Conservation (phyloP, 2,797 vertebrate species). For the Morelia viridis region DNA sequence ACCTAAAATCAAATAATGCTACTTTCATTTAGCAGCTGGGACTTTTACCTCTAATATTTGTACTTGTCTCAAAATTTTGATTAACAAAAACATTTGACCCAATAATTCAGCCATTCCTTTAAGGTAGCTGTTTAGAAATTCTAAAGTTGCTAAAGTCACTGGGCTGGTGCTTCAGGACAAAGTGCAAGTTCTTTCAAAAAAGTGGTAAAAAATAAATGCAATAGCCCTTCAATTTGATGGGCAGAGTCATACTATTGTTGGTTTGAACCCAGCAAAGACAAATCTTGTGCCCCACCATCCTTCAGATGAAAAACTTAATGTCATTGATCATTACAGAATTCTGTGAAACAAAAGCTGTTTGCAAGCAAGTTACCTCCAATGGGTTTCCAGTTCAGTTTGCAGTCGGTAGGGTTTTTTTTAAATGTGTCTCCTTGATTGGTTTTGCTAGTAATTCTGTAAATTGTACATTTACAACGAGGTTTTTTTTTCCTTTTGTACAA, state of each 20-base stretch:
- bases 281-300: slow-evolving; percentile 74
- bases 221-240: slow-evolving; percentile 55
- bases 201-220: slow-evolving; percentile 53
- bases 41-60: slow-evolving; percentile 74
- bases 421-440: slow-evolving; percentile 85
- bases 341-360: slow-evolving; percentile 70
- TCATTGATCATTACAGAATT: slow-evolving; percentile 71
- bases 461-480: slow-evolving; percentile 88
- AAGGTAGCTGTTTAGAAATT: slow-evolving; percentile 7
- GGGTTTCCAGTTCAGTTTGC: slow-evolving; percentile 81
- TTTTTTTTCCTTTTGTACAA: slow-evolving; percentile 86
- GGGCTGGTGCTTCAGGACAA: slow-evolving; percentile 28
- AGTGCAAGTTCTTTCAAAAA: neutral
- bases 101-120: slow-evolving; percentile 66
- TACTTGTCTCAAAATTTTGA: slow-evolving; percentile 80
- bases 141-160: slow-evolving; percentile 18
- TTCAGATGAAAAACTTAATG: slow-evolving; percentile 73
- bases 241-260: slow-evolving; percentile 59
- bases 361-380: slow-evolving; percentile 74
- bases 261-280: slow-evolving; percentile 67
- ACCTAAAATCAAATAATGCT: slow-evolving; percentile 41
- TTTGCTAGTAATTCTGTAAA: slow-evolving; percentile 94
- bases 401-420: slow-evolving; percentile 81
- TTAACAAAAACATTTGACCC: slow-evolving; percentile 85
- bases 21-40: slow-evolving; percentile 81